phyloP scores from a whole-genome alignment of 1,140 invertebrate species.

The Pollicipes pollicipes region DNA sequence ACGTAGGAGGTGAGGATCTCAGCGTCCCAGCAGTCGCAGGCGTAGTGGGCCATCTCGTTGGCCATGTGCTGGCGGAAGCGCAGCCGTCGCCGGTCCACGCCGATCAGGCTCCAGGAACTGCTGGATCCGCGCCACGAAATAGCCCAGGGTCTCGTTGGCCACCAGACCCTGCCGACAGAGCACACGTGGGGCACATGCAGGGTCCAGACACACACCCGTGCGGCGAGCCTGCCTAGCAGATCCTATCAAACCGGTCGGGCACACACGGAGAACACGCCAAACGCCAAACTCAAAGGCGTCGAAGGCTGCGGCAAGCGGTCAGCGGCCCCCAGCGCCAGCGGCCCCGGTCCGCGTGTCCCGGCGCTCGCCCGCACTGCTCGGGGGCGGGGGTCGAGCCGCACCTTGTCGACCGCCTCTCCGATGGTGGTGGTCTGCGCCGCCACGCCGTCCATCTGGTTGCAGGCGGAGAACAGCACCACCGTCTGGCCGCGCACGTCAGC shows the following conservation, averaged over 20 bases:
- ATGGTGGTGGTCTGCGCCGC: conserved; percentile 21
- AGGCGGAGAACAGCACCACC: conserved; percentile 76
- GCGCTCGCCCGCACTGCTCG: not conserved
- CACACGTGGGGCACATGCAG: not conserved
- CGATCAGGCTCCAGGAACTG: conserved; percentile 70
- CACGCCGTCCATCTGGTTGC: conserved; percentile 68
- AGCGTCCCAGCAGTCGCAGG: conserved; percentile 98
- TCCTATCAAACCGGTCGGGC: too few relatives aligned
- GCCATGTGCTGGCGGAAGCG: conserved; percentile 95
- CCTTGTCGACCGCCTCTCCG: conserved; percentile 22
- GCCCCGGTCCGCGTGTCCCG: not conserved
- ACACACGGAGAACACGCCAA: too few relatives aligned
- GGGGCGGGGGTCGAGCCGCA: not conserved
- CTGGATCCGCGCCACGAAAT: conserved; percentile 93
- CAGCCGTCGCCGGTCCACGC: conserved; percentile 65
- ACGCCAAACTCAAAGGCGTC: too few relatives aligned
- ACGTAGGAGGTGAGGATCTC: conserved; percentile 85
- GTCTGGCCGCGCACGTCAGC: conserved; percentile 25
- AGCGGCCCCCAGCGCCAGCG: too few relatives aligned
- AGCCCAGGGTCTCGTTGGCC: conserved; percentile 91
- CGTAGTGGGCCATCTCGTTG: conserved; percentile 99
- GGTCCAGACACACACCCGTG: too few relatives aligned
- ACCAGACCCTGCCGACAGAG: conserved; percentile 50
- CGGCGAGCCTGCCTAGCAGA: too few relatives aligned
- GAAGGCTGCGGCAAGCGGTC: too few relatives aligned